These are phyloP conservation scores for Anarsia innoxiella DNA, from an alignment of 2,888 invertebrate genomes.

Conservation along the genomic window DNA sequence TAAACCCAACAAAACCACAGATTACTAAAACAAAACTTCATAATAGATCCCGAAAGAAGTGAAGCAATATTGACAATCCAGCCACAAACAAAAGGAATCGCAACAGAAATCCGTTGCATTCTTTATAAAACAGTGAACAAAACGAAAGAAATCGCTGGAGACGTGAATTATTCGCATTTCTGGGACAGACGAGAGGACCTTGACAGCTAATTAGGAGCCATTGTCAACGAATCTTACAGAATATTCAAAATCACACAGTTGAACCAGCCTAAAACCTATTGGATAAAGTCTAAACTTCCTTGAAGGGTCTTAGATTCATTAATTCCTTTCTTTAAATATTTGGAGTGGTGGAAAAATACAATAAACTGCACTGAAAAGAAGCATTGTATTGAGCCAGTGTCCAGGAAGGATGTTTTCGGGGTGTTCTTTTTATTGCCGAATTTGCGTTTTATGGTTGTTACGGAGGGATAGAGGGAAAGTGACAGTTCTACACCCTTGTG, in stretches of 20 bases:
- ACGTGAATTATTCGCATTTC: constrained; percentile 70
- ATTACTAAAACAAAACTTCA: background rate
- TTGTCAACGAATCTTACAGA: constrained; percentile 68
- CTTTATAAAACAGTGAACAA: constrained; percentile 45
- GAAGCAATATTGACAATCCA: constrained; percentile 10
- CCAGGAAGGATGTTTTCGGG: constrained; percentile 71
- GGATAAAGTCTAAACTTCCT: constrained; percentile 39
- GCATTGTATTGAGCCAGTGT: constrained; percentile 72
- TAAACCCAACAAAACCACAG: background rate
- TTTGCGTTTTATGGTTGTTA: constrained; percentile 72
- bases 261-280: constrained; percentile 27
- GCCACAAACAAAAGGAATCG: constrained; percentile 24
- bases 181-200: constrained; percentile 56
- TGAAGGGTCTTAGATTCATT: constrained; percentile 45
- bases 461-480: constrained; percentile 62
- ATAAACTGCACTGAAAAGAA: constrained; percentile 67
- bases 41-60: constrained; percentile 11
- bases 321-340: constrained; percentile 68
- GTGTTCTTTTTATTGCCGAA: constrained; percentile 71
- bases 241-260: constrained; percentile 26
- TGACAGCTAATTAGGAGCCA: constrained; percentile 73
- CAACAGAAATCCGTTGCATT: constrained; percentile 30
- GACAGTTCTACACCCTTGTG: constrained; percentile 51
- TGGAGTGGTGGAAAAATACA: constrained; percentile 70
- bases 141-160: constrained; percentile 67